Base-by-base conservation (phyloP, 2,888 invertebrate species). In the Plagodis pulveraria region DNA sequence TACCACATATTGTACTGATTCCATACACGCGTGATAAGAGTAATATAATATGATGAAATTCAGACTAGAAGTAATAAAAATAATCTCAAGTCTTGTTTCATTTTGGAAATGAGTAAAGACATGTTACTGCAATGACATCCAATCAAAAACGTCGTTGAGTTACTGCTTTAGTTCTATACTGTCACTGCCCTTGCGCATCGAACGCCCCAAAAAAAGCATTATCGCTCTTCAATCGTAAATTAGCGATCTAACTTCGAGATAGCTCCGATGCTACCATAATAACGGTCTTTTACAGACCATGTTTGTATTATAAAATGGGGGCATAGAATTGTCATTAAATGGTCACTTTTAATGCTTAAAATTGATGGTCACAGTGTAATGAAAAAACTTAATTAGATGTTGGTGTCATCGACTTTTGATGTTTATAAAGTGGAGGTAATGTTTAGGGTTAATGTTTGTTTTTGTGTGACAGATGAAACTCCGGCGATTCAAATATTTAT, bases 161-260 rank as follows among this genome's bases (percentile, higher is more conserved):
- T 55, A 59, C 59, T 55, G 55, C 5, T 32, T 32, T 1, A 5
- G 35, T 36, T 34, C 22, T 12, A 42, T 50, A 53, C 12, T 11
- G 47, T 49, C 56, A 41, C 52, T 62, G 65, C 64, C 62, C 67
- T 45, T 53, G 58, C 62, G 62, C 62, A 55, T 36, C 50, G 11
- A 46, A 11, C 34, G 32, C 50, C 70, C 71, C 63, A 52, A 63
- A 67, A 70, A 67, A 64, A 59, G 53, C 59, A 60, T 74, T 84
- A 84, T 83, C 86, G 69, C 56, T 66, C 49, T 58, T 69, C 74
- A 72, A 71, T 66, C 72, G 72, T 56, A 65, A 77, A 73, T 78
- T 76, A 76, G 67, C 69, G 86, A 86, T 86, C 86, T 86, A 86
- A 84, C 84, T 80, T 60, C 76, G 67, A 76, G 82, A 86, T 86